Base-by-base conservation (phyloP, 1,140 invertebrate genomes). In the Trachymyrmex septentrionalis region DNA sequence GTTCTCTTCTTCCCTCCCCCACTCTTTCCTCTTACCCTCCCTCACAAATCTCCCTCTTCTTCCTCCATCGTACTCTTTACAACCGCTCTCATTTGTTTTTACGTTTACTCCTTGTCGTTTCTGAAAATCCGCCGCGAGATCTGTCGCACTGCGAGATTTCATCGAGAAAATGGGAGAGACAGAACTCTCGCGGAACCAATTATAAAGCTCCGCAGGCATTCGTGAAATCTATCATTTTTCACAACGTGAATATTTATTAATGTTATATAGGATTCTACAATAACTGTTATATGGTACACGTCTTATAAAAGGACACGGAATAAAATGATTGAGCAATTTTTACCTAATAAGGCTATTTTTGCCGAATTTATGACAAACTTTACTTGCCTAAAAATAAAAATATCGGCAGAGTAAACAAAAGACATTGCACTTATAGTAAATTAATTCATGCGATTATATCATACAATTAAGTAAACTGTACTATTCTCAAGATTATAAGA, bases 61-160 rank as follows among this genome's bases (percentile, higher is more conserved):
- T 72, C 59, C 19, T 16, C n/a, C n/a, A 24, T 50, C 21, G 75
- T n/a, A 69, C 86, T 88, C 88, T 87, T 92, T 89, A 92, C 91
- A 89, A 86, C 78, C 84, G 66, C 80, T 81, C 71, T 92, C 87
- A 89, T 93, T 92, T 92, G 91, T 92, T 93, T 93, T 92, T 92
- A 92, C 91, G 91, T 92, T 92, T 87, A 87, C 82, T 87, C 77
- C 66, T 61, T 85, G 73, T 78, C 90, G 86, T 90, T 88, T 72
- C 57, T 91, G 82, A 92, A 91, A 90, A 91, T 89, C 80, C 87
- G 85, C 50, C 77, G 90, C 69, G 53, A 59, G 67, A 82, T 81
- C 84, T 75, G 77, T 82, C 85, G 64, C 48, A 34, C 86, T 75
- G 73, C 67, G 78, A 88, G 86, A 91, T 91, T 88, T 90, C 66